These are phyloP conservation scores for Spodoptera frugiperda DNA, from an alignment of 1,140 invertebrate species.

Conservation along the genomic window DNA sequence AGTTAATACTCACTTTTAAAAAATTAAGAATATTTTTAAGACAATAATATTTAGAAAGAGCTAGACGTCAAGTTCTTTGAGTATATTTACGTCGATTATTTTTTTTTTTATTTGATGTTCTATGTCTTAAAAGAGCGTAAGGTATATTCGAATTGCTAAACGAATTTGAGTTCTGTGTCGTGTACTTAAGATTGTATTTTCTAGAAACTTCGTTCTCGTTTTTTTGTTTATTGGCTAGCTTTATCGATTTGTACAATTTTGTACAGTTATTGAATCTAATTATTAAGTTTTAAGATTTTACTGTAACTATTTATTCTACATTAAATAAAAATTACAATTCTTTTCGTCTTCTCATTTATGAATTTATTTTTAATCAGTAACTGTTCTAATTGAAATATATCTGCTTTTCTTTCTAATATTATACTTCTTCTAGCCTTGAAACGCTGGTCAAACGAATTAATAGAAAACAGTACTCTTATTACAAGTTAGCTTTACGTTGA, in stretches of 20 bases:
- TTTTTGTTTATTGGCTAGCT: slow-evolving; percentile 27
- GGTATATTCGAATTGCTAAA: neutral
- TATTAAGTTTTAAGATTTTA: slow-evolving; percentile 59
- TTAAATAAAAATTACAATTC: slow-evolving; percentile 57
- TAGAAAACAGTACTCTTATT: too few species aligned
- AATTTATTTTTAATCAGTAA: too few species aligned
- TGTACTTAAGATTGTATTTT: neutral
- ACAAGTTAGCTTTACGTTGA: too few species aligned
- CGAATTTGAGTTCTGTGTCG: neutral
- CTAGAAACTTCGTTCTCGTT: neutral
- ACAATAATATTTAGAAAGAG: neutral
- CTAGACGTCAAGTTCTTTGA: slow-evolving; percentile 7
- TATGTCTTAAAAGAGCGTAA: neutral
- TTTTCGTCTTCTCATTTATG: slow-evolving; percentile 40
- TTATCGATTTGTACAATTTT: slow-evolving; percentile 58
- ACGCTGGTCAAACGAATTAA: too few species aligned
- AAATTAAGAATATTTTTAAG: slow-evolving; percentile 13
- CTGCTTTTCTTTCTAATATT: too few species aligned
- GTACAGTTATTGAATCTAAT: slow-evolving; percentile 80
- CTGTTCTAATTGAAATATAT: too few species aligned
- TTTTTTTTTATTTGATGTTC: neutral
- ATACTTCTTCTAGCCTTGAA: too few species aligned
- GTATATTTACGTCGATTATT: neutral
- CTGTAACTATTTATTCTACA: slow-evolving; percentile 68
- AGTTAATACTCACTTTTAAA: slow-evolving; percentile 58